A percentile compares a stretch with the other conserved stretches of the same genome.
phyloP scores from a whole-genome alignment of 1,140 invertebrate species.

The Dendroctonus valens region DNA sequence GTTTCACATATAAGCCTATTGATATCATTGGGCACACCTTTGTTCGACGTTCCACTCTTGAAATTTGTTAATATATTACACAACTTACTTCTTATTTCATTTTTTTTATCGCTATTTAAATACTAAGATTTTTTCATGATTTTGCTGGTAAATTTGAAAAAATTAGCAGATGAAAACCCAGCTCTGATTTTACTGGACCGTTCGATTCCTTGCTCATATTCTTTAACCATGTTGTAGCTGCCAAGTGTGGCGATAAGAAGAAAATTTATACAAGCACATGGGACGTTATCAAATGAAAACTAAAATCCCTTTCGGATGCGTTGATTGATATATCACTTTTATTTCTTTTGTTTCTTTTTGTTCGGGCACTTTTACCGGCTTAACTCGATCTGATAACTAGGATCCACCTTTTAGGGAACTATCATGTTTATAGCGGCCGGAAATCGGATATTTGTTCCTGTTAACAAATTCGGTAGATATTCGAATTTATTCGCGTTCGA shows the following conservation, averaged over 20 bases:
- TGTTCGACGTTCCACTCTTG: too few species aligned
- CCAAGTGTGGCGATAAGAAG: conserved; percentile 24
- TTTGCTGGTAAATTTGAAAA: too few species aligned
- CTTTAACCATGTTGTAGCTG: conserved; percentile 17
- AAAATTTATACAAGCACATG: conserved; percentile 30
- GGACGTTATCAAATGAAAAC: conserved; percentile 34
- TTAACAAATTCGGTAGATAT: too few species aligned
- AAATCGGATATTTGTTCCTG: neutral
- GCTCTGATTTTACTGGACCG: conserved; percentile 20
- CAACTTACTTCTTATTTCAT: too few species aligned
- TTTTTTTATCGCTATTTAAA: too few species aligned
- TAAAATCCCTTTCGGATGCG: conserved; percentile 29
- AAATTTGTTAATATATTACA: too few species aligned
- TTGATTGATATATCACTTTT: conserved; percentile 34
- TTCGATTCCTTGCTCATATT: conserved; percentile 29
- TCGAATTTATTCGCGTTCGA: too few species aligned
- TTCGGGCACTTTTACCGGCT: conserved; percentile 12
- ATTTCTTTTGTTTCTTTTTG: conserved; percentile 25
- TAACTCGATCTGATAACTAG: conserved; percentile 20
- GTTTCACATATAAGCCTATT: too few species aligned
- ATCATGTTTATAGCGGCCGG: conserved; percentile 8
- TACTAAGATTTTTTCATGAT: too few species aligned
- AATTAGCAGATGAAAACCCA: too few species aligned
- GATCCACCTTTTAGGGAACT: conserved; percentile 18
- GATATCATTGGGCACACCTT: too few species aligned